Conservation (phyloP, 2,113 vertebrate species). For the Oreotrochilus melanogaster region DNA sequence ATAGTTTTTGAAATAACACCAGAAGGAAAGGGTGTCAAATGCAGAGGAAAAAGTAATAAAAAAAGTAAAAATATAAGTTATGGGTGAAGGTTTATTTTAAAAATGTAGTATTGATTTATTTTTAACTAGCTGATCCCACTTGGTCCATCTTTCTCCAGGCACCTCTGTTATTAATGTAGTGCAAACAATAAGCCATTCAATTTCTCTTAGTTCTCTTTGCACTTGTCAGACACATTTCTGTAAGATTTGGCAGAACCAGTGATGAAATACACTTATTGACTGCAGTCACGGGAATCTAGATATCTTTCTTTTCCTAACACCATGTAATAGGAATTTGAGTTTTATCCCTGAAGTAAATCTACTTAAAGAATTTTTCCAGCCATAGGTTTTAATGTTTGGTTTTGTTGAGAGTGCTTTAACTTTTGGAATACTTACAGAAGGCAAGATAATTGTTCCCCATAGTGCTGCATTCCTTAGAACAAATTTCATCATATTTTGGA, state of each 20-base stretch:
- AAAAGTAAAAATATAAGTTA: background rate
- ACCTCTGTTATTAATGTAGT: constrained; percentile 44
- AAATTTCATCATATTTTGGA: background rate
- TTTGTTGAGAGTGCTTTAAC: background rate
- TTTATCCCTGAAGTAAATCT: constrained; percentile 32
- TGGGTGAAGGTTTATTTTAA: background rate
- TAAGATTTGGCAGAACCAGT: constrained; percentile 35
- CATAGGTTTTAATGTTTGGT: background rate
- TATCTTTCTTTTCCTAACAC: constrained; percentile 24
- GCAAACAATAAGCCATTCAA: constrained; percentile 21
- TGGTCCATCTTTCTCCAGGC: constrained; percentile 28
- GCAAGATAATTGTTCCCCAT: background rate
- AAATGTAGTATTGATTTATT: constrained; percentile 15
- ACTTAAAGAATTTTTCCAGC: background rate
- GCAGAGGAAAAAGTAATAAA: background rate
- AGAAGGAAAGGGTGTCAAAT: background rate
- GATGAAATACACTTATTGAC: constrained; percentile 56
- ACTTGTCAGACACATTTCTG: constrained; percentile 29
- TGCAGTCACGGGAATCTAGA: background rate
- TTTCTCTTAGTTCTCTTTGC: constrained; percentile 17
- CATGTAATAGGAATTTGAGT: background rate
- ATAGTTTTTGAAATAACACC: background rate
- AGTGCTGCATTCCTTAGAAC: background rate
- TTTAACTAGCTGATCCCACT: constrained; percentile 23
- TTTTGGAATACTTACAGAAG: background rate